Evolutionary conservation across 2,113 vertebrate species (phyloP), one percentile per base, ranked within the genome.

Genomic region (Percina caprodes): DNA sequence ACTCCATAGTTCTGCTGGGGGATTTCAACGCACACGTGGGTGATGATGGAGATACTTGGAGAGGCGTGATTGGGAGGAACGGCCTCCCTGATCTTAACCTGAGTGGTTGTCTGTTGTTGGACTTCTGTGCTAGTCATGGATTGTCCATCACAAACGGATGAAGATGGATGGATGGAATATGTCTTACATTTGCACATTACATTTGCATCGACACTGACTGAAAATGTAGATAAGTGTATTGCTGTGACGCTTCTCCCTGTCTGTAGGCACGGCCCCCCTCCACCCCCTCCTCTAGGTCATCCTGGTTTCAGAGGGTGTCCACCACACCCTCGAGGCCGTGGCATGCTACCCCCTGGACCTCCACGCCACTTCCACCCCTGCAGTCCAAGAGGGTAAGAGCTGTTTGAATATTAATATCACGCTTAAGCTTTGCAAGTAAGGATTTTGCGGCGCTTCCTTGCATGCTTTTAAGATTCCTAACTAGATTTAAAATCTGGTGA

Each of bases 331-430:
- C 81, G 92, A 71, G 92, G 87, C 13, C 86, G 90, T 55, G 90
- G 93, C 26, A 92, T 94, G 90, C 80, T 86, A 18, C 87, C 79
- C 6, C 90, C 78, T 19, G 93, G 91, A 23, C 93, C 91, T 35
- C 93, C 79, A 62, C 91, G 83, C 7, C 89, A 78, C 77, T 95
- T 95, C 70, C 88, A 88, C 46, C 92, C 86, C 35, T 84, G 91
- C 69, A 88, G 93, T 60, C 93, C 88, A 14, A 91, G 94, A 94
- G 90, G 94, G 95, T 95, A 95, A 95, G 95, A 75, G 0, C n/a
- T 39, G 24, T 88, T 90, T 87, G 15, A 49, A n/a, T 62, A 39
- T 26, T 81, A 61, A 54, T 52, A 39, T 56, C n/a, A 70, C 8
- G 46, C 68, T 70, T 48, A 16, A 78, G 52, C 71, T 88, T 72